Percentiles rank a stretch among this genome's conserved stretches.
Conservation (phyloP, 2,888 invertebrate species). For the Bugula neritina region DNA sequence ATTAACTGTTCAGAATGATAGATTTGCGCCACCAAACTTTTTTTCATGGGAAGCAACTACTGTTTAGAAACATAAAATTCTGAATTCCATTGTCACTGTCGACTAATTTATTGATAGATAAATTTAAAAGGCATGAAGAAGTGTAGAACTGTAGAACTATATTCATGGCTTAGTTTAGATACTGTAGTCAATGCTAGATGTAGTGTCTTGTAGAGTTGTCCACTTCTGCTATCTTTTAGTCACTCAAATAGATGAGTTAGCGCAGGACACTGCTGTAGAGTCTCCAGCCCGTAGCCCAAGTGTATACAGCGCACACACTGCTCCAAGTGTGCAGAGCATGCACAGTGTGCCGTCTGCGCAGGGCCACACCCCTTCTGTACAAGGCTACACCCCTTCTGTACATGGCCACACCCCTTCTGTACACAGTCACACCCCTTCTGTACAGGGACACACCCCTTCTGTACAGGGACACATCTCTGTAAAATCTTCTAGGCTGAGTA, state of each 20-base stretch:
- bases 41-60: no score
- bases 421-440: not conserved
- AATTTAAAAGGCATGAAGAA: no score
- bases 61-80: no score
- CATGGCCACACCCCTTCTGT: no score
- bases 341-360: not conserved
- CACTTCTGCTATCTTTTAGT: constrained; percentile 9
- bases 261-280: not conserved
- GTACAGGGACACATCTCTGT: not conserved
- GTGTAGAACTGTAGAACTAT: not conserved
- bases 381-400: no score
- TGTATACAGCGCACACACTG: not conserved
- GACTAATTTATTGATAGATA: no score
- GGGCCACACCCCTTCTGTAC: constrained; percentile 4
- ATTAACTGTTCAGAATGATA: no score
- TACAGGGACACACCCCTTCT: no score
- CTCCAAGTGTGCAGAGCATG: no score
- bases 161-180: not conserved
- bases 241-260: not conserved
- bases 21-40: no score
- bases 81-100: no score
- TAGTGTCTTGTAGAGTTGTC: not conserved
- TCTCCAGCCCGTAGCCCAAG: not conserved
- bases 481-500: constrained; percentile 18
- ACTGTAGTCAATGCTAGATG: not conserved